Percentiles rank a stretch among this genome's conserved stretches.
Evolutionary conservation across 2,113 vertebrate species (phyloP).

Genomic region (Aleadryas rufinucha): DNA sequence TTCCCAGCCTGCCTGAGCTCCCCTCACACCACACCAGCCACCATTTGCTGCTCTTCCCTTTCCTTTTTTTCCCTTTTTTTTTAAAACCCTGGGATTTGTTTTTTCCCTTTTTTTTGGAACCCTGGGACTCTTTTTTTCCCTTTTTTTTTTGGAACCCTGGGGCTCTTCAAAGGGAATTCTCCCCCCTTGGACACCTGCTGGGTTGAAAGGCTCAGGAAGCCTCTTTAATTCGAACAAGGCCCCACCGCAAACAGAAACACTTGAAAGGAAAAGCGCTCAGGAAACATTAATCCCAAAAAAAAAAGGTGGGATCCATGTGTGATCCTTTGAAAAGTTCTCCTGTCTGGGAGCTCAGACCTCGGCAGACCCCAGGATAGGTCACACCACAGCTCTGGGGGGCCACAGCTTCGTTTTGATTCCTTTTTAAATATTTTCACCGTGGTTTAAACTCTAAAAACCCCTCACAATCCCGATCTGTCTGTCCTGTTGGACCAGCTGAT

Average conservation of each 20-base stretch:
- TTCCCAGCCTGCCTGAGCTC: background rate
- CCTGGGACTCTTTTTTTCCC: background rate
- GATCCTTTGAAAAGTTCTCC: slow-evolving; percentile 35
- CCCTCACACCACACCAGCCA: background rate
- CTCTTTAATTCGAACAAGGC: slow-evolving; percentile 50
- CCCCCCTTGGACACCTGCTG: slow-evolving; percentile 27
- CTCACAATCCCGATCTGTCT: background rate
- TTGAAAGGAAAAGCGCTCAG: slow-evolving; percentile 48
- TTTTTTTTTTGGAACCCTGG: background rate
- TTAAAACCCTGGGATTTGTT: no score
- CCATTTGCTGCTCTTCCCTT: background rate
- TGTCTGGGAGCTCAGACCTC: background rate
- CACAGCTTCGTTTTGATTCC: background rate
- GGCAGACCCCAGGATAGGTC: background rate
- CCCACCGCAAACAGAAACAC: slow-evolving; percentile 22
- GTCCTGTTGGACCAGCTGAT: background rate
- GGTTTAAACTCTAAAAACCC: background rate
- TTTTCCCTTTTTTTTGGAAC: no score
- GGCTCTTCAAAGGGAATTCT: slow-evolving; percentile 51
- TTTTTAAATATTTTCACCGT: background rate
- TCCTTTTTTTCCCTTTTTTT: background rate
- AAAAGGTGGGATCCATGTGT: slow-evolving; percentile 34
- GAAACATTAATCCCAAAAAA: slow-evolving; percentile 40
- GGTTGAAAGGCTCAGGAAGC: slow-evolving; percentile 51
- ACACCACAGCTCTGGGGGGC: background rate